A percentile compares a stretch with the other conserved stretches of the same genome.
Conservation (phyloP, 2,113 vertebrate genomes). For the Pholis gunnellus region DNA sequence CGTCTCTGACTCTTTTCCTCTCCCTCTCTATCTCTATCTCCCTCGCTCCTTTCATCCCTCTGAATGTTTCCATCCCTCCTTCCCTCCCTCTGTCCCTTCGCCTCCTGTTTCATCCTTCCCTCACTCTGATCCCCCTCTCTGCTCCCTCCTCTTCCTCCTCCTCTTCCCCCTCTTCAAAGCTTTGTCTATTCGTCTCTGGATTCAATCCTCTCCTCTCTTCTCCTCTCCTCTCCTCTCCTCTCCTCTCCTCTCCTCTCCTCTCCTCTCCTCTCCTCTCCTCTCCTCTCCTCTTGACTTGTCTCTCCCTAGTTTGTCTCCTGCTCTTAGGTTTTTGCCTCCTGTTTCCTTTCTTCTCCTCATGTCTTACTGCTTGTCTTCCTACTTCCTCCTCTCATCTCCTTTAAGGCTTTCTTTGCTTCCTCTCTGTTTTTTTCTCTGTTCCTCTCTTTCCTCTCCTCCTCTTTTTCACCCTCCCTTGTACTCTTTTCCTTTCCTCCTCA, state of each 20-base stretch:
- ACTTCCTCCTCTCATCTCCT: not conserved
- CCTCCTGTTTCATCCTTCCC: constrained; percentile 8
- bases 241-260: constrained; percentile 34
- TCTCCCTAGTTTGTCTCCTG: constrained; percentile 1
- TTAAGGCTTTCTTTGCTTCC: not conserved
- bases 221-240: constrained; percentile 33
- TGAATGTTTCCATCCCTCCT: not conserved
- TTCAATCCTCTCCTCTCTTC: constrained; percentile 32
- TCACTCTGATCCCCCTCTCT: constrained; percentile 28
- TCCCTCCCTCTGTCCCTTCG: constrained; percentile 16
- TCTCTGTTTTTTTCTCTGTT: not conserved
- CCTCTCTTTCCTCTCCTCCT: not conserved
- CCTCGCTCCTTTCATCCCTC: constrained; percentile 16
- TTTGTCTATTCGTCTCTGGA: constrained; percentile 45
- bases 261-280: not conserved
- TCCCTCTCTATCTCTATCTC: not conserved
- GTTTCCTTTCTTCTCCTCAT: not conserved
- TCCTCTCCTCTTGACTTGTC: constrained; percentile 21
- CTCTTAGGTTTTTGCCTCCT: not conserved
- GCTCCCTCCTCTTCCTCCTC: constrained; percentile 4
- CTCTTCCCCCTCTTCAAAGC: constrained; percentile 47
- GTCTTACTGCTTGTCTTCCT: not conserved
- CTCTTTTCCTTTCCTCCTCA: not conserved
- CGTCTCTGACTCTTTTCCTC: not conserved
- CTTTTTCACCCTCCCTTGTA: not conserved